These are phyloP conservation scores for Arrhopalites spinosus DNA, from an alignment of 2,888 invertebrate genomes.

Conservation along the genomic window DNA sequence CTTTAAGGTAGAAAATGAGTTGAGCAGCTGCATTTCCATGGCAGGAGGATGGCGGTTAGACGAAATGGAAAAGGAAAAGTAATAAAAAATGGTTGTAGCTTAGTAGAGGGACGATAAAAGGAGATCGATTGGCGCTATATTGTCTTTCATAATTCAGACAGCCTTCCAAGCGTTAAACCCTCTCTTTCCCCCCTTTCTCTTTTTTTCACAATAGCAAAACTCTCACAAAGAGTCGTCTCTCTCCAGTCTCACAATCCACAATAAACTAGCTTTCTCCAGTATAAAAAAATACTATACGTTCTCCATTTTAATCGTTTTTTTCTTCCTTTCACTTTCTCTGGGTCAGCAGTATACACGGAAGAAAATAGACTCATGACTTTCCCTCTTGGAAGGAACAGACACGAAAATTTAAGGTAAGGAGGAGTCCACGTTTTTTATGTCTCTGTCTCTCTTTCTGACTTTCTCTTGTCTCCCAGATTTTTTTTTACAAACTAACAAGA, in stretches of 20 bases:
- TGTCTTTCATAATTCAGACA: constrained; percentile 35
- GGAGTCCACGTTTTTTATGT: too few species aligned
- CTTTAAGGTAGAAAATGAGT: neutral
- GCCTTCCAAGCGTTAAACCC: constrained; percentile 21
- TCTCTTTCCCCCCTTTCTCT: neutral
- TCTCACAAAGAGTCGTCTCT: neutral
- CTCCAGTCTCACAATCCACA: too few species aligned
- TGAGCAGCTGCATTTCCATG: neutral
- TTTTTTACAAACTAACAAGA: too few species aligned
- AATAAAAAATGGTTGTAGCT: neutral
- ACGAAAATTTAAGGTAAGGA: too few species aligned
- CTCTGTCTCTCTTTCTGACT: too few species aligned
- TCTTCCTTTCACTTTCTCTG: neutral
- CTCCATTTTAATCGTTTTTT: neutral
- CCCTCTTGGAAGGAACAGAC: too few species aligned
- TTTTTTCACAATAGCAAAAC: neutral
- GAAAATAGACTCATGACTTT: too few species aligned
- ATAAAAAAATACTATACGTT: too few species aligned
- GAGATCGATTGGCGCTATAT: constrained; percentile 18
- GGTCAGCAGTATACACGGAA: too few species aligned
- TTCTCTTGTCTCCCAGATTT: too few species aligned
- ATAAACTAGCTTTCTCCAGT: too few species aligned
- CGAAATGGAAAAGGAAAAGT: neutral
- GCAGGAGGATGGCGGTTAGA: neutral
- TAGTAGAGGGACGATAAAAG: constrained; percentile 3